Conservation (phyloP, 2,797 vertebrate genomes). For the Phaenicophaeus curvirostris region DNA sequence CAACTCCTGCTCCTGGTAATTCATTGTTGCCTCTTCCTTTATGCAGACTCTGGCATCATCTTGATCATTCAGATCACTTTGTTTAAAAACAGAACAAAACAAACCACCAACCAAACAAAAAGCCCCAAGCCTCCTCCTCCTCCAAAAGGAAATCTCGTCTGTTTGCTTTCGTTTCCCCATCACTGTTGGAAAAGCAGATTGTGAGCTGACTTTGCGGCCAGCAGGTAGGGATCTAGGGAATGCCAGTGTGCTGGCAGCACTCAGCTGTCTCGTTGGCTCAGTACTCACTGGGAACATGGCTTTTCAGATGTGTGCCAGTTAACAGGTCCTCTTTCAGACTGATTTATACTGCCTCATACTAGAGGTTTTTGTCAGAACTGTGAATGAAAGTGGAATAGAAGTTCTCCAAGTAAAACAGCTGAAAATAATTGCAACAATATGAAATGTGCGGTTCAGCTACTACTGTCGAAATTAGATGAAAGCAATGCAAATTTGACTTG, state of each 20-base stretch:
- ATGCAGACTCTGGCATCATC: not conserved
- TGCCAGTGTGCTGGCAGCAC: not conserved
- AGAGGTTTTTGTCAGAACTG: constrained; percentile 4
- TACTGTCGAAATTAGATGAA: not conserved
- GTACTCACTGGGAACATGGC: not conserved
- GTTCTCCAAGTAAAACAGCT: constrained; percentile 13
- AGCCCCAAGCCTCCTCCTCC: fast-evolving
- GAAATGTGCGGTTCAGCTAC: not conserved
- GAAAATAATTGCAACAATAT: constrained; percentile 3
- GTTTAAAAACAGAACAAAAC: not conserved
- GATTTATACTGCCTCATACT: not conserved
- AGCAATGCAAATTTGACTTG: not conserved
- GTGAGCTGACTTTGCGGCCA: not conserved
- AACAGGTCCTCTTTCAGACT: not conserved
- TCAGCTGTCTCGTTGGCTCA: not conserved
- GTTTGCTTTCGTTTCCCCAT: not conserved
- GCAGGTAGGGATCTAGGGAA: not conserved
- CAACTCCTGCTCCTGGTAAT: not conserved
- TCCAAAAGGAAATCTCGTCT: not conserved
- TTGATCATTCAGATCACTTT: not conserved
- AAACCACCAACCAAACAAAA: not conserved
- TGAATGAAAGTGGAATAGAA: not conserved
- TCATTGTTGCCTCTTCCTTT: not conserved
- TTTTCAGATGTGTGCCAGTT: not conserved
- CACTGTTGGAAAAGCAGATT: not conserved